A percentile compares a stretch with the other conserved stretches of the same genome.
These are phyloP conservation scores for Austrofundulus limnaeus DNA, from an alignment of 2,113 vertebrate genomes.

Conservation along the genomic window DNA sequence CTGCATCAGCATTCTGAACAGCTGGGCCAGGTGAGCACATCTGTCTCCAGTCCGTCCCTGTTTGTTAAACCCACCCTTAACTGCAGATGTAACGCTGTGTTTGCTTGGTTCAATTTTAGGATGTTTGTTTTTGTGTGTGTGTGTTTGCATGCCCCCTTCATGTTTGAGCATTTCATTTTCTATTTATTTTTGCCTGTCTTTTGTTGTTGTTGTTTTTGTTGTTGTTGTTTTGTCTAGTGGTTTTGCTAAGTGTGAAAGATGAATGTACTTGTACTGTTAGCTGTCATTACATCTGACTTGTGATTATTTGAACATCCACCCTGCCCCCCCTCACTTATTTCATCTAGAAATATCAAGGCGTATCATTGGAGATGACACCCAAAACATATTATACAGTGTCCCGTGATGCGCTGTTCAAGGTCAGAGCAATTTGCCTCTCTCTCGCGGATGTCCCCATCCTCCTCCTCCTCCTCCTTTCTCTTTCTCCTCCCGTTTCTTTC, in stretches of 20 bases:
- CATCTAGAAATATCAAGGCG: conserved; percentile 85
- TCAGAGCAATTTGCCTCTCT: conserved; percentile 80
- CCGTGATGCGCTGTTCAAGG: conserved; percentile 84
- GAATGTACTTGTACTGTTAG: conserved; percentile 61
- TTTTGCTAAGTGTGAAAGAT: conserved; percentile 59
- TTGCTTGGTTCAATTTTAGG: conserved; percentile 26
- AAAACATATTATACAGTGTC: conserved; percentile 85
- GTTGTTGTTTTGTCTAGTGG: conserved; percentile 50
- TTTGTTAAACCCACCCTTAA: not conserved
- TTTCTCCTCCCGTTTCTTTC: conserved; percentile 39
- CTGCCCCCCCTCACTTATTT: conserved; percentile 76
- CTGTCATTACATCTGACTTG: conserved; percentile 70
- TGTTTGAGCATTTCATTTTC: conserved; percentile 57
- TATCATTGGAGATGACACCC: conserved; percentile 85
- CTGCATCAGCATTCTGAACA: conserved; percentile 95
- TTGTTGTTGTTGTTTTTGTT: too few relatives aligned
- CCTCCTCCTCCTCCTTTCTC: conserved; percentile 41
- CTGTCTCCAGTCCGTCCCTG: conserved; percentile 14
- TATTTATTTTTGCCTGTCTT: conserved; percentile 37
- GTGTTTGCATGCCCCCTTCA: conserved; percentile 56
- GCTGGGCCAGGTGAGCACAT: conserved; percentile 87
- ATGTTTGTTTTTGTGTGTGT: conserved; percentile 28
- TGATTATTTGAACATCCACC: conserved; percentile 76
- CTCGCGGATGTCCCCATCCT: conserved; percentile 65
- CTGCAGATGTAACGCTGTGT: conserved; percentile 6